Conservation (phyloP, 2,888 invertebrate species). For the Scrobipalpa atriplicella region DNA sequence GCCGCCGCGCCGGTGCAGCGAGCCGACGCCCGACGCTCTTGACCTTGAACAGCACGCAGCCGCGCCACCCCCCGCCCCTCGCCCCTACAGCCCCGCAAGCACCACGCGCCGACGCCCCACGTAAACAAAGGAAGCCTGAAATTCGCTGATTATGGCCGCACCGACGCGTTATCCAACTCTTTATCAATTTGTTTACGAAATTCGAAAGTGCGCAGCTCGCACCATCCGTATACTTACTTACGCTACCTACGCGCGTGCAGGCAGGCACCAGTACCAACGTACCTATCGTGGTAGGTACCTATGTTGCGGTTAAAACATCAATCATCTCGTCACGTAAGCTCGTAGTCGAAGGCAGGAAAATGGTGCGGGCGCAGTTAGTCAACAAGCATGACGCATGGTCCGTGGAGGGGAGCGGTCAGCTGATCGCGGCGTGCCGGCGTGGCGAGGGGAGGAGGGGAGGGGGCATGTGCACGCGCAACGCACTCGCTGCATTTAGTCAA, state of each 20-base stretch:
- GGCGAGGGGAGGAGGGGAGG: constrained; percentile 35
- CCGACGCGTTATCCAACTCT: constrained; percentile 27
- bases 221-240: neutral
- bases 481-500: constrained; percentile 53
- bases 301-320: constrained; percentile 28
- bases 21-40: constrained; percentile 73
- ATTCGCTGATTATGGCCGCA: constrained; percentile 51
- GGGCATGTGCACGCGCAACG: constrained; percentile 56
- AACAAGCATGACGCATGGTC: constrained; percentile 60
- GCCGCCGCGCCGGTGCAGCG: constrained; percentile 56
- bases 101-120: constrained; percentile 65
- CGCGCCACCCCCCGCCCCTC: constrained; percentile 47
- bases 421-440: constrained; percentile 63
- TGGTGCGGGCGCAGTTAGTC: constrained; percentile 49
- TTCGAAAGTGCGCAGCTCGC: constrained; percentile 5
- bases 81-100: constrained; percentile 41
- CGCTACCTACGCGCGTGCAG: constrained; percentile 19
- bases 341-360: constrained; percentile 50
- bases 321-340: constrained; percentile 47
- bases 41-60: constrained; percentile 75
- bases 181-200: constrained; percentile 36
- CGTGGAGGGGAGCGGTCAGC: constrained; percentile 68
- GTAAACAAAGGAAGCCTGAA: constrained; percentile 80
- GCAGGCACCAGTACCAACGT: constrained; percentile 3
- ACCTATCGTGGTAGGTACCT: too few species aligned